Percentiles rank a stretch among this genome's conserved stretches.
phyloP scores from a whole-genome alignment of 2,113 vertebrate genomes.

The Chunga burmeisteri region DNA sequence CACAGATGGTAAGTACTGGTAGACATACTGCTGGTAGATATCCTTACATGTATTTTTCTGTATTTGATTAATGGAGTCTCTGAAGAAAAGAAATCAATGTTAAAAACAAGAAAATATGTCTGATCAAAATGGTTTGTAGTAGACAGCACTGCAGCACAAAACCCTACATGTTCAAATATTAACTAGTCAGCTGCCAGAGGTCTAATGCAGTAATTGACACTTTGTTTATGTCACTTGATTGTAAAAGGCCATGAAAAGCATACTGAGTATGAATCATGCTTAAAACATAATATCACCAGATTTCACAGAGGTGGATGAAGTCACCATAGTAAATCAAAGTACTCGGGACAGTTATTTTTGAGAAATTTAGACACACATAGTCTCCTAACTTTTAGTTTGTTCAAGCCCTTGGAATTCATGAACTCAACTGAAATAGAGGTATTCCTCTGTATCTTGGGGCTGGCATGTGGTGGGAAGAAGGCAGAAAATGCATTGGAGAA shows the following conservation, averaged over 20 bases:
- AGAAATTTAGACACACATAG: neutral
- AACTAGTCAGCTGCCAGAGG: neutral
- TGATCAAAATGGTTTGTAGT: neutral
- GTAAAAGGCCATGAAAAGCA: neutral
- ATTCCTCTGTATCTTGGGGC: neutral
- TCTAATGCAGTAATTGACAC: neutral
- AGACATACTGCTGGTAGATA: constrained; percentile 19
- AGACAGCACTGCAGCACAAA: neutral
- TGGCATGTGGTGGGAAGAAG: neutral
- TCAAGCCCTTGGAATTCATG: neutral
- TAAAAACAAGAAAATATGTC: neutral
- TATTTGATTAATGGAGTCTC: neutral
- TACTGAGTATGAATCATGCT: neutral
- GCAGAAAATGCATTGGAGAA: neutral
- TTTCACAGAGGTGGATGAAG: neutral
- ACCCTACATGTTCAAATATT: neutral
- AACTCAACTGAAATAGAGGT: neutral
- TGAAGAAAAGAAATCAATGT: neutral
- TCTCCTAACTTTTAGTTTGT: neutral
- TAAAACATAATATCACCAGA: neutral
- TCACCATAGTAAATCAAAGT: neutral
- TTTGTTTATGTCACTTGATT: neutral
- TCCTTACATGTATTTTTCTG: constrained; percentile 4
- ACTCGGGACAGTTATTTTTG: neutral
- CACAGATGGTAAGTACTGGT: neutral